Conservation (phyloP, 1,140 invertebrate genomes). For the Plodia interpunctella region DNA sequence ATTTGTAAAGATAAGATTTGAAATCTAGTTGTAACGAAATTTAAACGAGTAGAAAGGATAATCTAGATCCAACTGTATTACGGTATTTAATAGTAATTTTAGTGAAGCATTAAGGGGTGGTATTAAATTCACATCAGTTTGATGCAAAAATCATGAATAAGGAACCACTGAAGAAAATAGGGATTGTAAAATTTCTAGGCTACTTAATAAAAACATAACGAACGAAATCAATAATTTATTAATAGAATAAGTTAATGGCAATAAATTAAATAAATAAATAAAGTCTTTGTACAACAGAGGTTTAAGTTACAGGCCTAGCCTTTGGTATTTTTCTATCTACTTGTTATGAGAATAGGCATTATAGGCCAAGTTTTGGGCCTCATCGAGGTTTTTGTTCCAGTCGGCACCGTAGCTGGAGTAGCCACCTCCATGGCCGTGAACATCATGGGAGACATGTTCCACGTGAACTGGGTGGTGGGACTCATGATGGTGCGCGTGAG, state of each 20-base stretch:
- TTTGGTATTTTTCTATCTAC: constrained; percentile 41
- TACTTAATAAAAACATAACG: constrained; percentile 17
- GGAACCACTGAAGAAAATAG: no score
- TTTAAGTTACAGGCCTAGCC: constrained; percentile 24
- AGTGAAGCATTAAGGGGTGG: no score
- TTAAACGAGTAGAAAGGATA: no score
- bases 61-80: no score
- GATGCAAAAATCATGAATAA: no score
- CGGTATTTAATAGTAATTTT: no score
- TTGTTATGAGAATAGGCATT: constrained; percentile 56
- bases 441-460: constrained; percentile 52
- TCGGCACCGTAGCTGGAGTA: constrained; percentile 59
- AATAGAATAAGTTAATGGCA: constrained; percentile 57
- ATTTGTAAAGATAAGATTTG: neutral
- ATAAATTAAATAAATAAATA: constrained; percentile 60
- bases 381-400: constrained; percentile 71
- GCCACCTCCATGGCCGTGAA: constrained; percentile 38
- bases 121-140: no score
- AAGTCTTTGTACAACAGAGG: constrained; percentile 66
- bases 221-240: constrained; percentile 31
- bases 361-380: constrained; percentile 64
- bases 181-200: no score
- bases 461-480: constrained; percentile 56
- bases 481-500: constrained; percentile 61
- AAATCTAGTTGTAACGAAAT: no score